Percentiles rank a stretch among this genome's conserved stretches.
Conservation (phyloP, 2,113 vertebrate species). For the Rana temporaria region DNA sequence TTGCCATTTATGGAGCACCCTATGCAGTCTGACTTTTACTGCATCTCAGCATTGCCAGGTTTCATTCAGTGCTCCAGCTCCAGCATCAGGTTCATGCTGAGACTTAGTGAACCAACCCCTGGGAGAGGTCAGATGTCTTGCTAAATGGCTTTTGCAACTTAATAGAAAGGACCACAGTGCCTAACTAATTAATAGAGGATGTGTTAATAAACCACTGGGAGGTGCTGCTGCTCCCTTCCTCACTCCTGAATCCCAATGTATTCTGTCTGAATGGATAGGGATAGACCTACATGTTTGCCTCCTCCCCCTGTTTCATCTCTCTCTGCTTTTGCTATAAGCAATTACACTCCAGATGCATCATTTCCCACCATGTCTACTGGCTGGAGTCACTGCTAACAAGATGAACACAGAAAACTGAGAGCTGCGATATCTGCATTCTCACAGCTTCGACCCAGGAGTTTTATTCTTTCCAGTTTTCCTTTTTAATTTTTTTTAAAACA, state of each 20-base stretch:
- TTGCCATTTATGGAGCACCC: neutral
- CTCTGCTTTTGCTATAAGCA: slow-evolving; percentile 43
- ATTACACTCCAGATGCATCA: slow-evolving; percentile 46
- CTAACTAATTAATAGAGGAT: slow-evolving; percentile 43
- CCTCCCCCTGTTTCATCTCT: slow-evolving; percentile 33
- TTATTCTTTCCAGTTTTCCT: slow-evolving; percentile 4
- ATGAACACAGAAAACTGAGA: slow-evolving; percentile 41
- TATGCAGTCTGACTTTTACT: slow-evolving; percentile 5
- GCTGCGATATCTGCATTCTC: neutral
- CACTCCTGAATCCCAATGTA: slow-evolving; percentile 9
- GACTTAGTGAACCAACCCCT: slow-evolving; percentile 25
- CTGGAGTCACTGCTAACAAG: slow-evolving; percentile 46
- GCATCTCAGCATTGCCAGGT: slow-evolving; percentile 18
- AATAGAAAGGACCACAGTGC: slow-evolving; percentile 30
- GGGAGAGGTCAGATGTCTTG: slow-evolving; percentile 49
- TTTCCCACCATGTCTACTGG: slow-evolving; percentile 51
- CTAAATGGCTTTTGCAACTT: slow-evolving; percentile 33
- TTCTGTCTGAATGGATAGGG: slow-evolving; percentile 22
- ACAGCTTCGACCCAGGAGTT: neutral
- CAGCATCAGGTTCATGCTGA: slow-evolving; percentile 9
- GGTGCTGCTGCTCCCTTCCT: slow-evolving; percentile 43
- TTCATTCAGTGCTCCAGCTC: neutral
- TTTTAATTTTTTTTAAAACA: slow-evolving; percentile 28
- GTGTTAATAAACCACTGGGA: slow-evolving; percentile 30
- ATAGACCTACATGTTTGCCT: slow-evolving; percentile 33